A percentile compares a stretch with the other conserved stretches of the same genome.
phyloP scores from a whole-genome alignment of 1,140 invertebrate species.

The Pararge aegeria region DNA sequence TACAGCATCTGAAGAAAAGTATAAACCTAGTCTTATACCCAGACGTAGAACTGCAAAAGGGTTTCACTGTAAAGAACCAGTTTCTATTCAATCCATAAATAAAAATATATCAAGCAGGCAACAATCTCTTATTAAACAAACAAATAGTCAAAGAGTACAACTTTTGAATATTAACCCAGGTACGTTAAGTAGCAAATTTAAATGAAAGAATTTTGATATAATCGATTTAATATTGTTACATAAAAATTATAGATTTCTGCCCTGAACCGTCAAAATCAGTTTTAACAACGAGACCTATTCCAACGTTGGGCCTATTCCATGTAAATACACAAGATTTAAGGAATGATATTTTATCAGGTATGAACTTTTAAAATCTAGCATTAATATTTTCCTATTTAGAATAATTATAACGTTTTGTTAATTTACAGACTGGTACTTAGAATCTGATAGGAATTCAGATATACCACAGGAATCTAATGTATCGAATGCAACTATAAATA shows the following conservation, averaged over 20 bases:
- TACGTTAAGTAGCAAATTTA: slow-evolving; percentile 16
- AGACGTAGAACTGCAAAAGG: slow-evolving; percentile 26
- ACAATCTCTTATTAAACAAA: slow-evolving; percentile 19
- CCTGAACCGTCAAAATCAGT: slow-evolving; percentile 32
- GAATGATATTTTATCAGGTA: slow-evolving; percentile 28
- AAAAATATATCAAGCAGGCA: slow-evolving; percentile 1
- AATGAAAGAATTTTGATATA: slow-evolving; percentile 3
- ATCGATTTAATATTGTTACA: neutral
- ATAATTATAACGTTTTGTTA: neutral
- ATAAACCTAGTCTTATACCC: slow-evolving; percentile 44
- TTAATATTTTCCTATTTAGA: neutral
- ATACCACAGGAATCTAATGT: slow-evolving; percentile 1
- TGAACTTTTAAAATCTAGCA: slow-evolving; percentile 1
- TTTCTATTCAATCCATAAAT: neutral
- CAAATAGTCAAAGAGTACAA: slow-evolving; percentile 46
- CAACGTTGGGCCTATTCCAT: slow-evolving; percentile 41
- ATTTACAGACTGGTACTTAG: slow-evolving; percentile 20
- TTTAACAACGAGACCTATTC: slow-evolving; percentile 44
- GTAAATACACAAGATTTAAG: slow-evolving; percentile 34
- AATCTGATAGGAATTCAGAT: slow-evolving; percentile 10
- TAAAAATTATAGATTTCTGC: slow-evolving; percentile 34
- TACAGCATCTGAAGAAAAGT: neutral
- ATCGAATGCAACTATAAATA: neutral
- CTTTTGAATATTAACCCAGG: slow-evolving; percentile 38
- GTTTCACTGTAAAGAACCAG: slow-evolving; percentile 2